Percentiles rank a stretch among this genome's conserved stretches.
Conservation (phyloP, 2,888 invertebrate genomes). For the Cerceris ruficornis region DNA sequence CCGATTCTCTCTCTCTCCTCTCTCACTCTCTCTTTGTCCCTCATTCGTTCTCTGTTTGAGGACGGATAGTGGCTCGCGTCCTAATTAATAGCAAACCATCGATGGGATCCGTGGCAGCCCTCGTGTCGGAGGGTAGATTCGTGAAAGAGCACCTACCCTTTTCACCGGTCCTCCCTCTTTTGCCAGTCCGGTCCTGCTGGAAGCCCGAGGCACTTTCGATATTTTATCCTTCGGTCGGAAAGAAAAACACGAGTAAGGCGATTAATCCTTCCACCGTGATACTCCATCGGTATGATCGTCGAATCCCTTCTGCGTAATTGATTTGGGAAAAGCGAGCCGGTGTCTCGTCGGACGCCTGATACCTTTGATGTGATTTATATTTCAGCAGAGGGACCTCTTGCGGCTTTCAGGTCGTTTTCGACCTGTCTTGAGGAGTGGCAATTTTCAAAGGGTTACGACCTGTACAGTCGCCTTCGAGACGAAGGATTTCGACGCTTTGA, state of each 20-base stretch:
- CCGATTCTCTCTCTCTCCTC: no score
- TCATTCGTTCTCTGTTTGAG: constrained; percentile 53
- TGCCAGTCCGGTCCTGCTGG: neutral
- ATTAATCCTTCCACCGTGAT: constrained; percentile 41
- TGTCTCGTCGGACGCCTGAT: neutral
- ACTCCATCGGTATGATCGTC: constrained; percentile 11
- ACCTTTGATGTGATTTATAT: neutral
- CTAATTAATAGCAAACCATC: constrained; percentile 63
- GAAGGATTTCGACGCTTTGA: no score
- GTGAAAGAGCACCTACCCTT: constrained; percentile 46
- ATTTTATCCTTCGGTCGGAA: constrained; percentile 37
- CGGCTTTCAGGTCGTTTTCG: neutral
- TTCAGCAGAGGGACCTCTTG: neutral
- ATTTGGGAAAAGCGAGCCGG: constrained; percentile 21
- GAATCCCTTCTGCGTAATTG: constrained; percentile 42
- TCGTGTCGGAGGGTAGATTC: constrained; percentile 18
- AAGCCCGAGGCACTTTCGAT: constrained; percentile 21
- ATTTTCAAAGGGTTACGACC: neutral
- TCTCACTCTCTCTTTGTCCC: no score
- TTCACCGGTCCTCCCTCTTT: neutral
- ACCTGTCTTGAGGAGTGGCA: neutral
- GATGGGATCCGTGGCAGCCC: constrained; percentile 44
- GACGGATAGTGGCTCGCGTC: constrained; percentile 55
- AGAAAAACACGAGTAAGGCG: constrained; percentile 34
- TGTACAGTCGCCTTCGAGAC: no score